phyloP scores from a whole-genome alignment of 2,888 invertebrate genomes.

The Patella caerulea region DNA sequence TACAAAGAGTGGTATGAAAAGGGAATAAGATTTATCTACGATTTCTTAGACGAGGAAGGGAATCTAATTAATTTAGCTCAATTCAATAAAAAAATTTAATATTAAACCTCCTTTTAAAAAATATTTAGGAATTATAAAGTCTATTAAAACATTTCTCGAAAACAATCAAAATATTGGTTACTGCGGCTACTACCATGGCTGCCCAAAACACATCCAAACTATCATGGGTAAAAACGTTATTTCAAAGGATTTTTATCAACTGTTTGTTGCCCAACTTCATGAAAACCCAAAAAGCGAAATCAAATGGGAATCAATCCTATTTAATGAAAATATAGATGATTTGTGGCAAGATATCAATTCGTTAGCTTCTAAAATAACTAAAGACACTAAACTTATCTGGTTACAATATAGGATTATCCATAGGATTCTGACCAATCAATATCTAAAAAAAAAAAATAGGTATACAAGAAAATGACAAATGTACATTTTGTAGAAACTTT shows the following conservation, averaged over 20 bases:
- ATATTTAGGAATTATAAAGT: too few species aligned
- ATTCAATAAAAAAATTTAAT: too few species aligned
- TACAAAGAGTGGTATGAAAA: neutral
- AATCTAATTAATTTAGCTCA: neutral
- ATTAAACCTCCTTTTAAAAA: too few species aligned
- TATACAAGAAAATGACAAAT: too few species aligned
- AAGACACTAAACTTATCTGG: neutral
- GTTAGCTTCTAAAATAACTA: neutral
- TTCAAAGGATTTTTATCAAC: neutral
- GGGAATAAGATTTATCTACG: neutral
- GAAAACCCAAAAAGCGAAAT: neutral
- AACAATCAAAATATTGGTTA: too few species aligned
- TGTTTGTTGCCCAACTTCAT: neutral
- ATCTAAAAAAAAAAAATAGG: too few species aligned
- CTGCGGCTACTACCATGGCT: too few species aligned
- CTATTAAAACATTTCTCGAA: too few species aligned
- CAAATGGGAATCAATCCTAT: neutral
- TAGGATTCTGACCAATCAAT: neutral
- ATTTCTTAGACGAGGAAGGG: neutral
- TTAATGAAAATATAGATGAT: too few species aligned
- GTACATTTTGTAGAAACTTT: too few species aligned
- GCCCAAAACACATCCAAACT: too few species aligned
- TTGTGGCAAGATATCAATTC: neutral
- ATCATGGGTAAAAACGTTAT: too few species aligned
- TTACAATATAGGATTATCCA: conserved; percentile 3